Conservation (phyloP, 2,888 invertebrate species). For the Pandemis corylana region DNA sequence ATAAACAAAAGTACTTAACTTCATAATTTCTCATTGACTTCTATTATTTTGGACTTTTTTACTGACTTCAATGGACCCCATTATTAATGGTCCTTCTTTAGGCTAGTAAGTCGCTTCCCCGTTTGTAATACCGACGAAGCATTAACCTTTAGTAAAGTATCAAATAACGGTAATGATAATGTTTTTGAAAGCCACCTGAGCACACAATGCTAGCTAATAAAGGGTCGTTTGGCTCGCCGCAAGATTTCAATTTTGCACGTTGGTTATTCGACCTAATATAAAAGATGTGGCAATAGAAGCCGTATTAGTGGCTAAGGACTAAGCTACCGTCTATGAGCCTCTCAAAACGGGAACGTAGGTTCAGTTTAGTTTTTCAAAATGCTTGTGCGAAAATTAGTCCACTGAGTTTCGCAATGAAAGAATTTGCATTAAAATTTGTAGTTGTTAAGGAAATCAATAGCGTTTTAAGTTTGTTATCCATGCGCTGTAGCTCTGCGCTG, state of each 20-base stretch:
- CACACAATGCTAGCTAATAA: constrained; percentile 13
- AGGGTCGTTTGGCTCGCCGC: constrained; percentile 9
- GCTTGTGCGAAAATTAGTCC: too few relatives aligned
- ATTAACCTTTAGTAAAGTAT: constrained; percentile 7
- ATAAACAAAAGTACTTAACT: too few relatives aligned
- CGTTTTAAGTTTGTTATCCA: too few relatives aligned
- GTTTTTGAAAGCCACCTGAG: constrained; percentile 18
- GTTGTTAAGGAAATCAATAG: too few relatives aligned
- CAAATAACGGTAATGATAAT: constrained; percentile 19
- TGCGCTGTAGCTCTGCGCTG: too few relatives aligned
- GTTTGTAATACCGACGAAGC: not conserved
- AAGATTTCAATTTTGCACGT: constrained; percentile 19
- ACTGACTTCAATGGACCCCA: not conserved
- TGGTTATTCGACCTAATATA: constrained; percentile 13
- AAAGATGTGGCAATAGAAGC: not conserved
- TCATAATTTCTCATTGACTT: not conserved
- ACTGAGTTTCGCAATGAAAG: too few relatives aligned
- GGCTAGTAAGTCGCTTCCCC: not conserved
- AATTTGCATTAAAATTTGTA: too few relatives aligned
- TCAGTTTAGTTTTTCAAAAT: too few relatives aligned
- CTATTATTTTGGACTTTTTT: not conserved
- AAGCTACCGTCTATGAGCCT: too few relatives aligned
- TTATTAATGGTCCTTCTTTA: not conserved
- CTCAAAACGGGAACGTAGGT: too few relatives aligned
- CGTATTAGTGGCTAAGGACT: not conserved